Evolutionary conservation across 2,113 vertebrate genomes (phyloP).

Genomic region (Strix uralensis): DNA sequence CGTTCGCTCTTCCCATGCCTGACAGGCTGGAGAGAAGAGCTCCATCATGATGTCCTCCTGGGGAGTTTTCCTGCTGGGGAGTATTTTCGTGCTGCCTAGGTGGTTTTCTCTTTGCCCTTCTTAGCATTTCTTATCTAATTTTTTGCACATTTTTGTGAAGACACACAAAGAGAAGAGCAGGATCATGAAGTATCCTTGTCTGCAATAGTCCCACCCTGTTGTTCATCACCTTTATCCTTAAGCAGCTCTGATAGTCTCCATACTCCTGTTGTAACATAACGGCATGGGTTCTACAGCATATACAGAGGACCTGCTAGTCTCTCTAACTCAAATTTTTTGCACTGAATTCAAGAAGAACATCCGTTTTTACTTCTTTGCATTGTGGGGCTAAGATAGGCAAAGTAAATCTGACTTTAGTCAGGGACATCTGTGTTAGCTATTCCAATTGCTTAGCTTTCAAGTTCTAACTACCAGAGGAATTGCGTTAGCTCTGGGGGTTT

Average conservation of each 20-base stretch:
- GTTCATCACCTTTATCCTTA: neutral
- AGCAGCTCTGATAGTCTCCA: neutral
- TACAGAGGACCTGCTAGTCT: neutral
- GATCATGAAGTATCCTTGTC: neutral
- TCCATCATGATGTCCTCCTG: neutral
- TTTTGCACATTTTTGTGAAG: neutral
- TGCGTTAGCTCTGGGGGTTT: neutral
- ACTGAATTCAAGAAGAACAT: neutral
- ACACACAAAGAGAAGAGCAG: neutral
- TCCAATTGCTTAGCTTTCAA: neutral
- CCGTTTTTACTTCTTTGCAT: neutral
- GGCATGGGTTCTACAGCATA: fast-evolving
- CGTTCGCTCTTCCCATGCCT: fast-evolving
- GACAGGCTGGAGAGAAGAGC: neutral
- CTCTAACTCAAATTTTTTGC: neutral
- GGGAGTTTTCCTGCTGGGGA: no score
- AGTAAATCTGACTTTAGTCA: neutral
- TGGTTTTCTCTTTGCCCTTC: neutral
- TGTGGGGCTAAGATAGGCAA: neutral
- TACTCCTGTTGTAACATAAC: neutral
- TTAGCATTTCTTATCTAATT: neutral
- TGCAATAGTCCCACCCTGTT: neutral
- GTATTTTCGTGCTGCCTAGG: neutral
- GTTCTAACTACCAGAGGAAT: neutral
- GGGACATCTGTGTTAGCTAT: neutral